Conservation (phyloP, 2,888 invertebrate species). For the Dolomedes plantarius region DNA sequence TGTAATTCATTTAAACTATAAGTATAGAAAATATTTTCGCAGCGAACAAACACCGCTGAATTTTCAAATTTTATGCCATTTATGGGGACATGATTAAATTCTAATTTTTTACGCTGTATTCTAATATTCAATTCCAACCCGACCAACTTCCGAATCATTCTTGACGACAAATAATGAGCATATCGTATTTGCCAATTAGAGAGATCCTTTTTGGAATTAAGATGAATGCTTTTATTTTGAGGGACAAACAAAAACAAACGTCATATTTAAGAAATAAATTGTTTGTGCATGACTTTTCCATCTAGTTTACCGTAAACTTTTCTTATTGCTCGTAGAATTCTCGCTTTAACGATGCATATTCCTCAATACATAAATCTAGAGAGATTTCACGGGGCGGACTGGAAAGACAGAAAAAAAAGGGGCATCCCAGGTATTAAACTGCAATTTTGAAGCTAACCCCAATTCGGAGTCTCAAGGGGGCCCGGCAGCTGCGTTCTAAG, state of each 20-base stretch:
- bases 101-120: neutral
- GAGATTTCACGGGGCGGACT: neutral
- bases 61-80: no score
- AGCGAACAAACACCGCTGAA: no score
- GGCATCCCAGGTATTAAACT: constrained; percentile 38
- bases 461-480: constrained; percentile 1
- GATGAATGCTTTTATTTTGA: neutral
- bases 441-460: constrained; percentile 45
- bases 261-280: constrained; percentile 16
- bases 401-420: constrained; percentile 15
- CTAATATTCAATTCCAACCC: neutral
- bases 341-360: neutral
- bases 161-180: neutral
- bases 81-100: neutral
- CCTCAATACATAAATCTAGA: neutral
- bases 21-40: no score
- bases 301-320: neutral
- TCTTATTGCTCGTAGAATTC: neutral
- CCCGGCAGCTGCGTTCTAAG: constrained; percentile 23
- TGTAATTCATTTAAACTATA: no score
- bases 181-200: neutral
- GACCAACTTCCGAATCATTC: neutral
- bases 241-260: neutral
- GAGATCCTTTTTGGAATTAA: neutral
- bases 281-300: neutral